These are phyloP conservation scores for Solen grandis DNA, from an alignment of 1,140 invertebrate species.

Conservation along the genomic window DNA sequence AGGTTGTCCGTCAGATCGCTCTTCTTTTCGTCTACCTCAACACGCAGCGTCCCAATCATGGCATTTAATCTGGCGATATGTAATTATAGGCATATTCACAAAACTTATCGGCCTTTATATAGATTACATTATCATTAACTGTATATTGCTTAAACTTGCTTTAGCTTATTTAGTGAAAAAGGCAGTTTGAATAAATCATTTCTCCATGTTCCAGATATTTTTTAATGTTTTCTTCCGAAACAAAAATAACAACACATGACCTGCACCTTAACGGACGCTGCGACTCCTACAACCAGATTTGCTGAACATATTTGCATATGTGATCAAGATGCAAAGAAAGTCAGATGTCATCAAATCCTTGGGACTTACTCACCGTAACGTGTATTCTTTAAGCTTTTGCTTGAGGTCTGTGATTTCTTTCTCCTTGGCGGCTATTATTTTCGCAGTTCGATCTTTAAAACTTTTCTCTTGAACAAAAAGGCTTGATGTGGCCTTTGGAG, in stretches of 20 bases:
- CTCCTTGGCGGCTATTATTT: conserved; percentile 48
- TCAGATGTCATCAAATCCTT: too few relatives aligned
- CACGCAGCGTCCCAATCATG: conserved; percentile 30
- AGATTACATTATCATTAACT: background rate
- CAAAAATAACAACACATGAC: too few relatives aligned
- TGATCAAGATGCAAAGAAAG: too few relatives aligned
- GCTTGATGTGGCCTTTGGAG: conserved; percentile 38
- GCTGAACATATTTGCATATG: too few relatives aligned
- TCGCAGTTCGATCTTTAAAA: conserved; percentile 45
- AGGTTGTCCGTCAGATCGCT: conserved; percentile 42
- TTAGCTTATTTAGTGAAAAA: background rate
- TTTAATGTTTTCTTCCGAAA: too few relatives aligned
- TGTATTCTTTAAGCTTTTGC: conserved; percentile 37
- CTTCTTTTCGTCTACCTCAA: conserved; percentile 19
- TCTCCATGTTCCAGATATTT: too few relatives aligned
- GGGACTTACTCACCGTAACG: conserved; percentile 2
- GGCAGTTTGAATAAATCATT: too few relatives aligned
- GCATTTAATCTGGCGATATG: conserved; percentile 18
- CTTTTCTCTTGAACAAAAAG: conserved; percentile 49
- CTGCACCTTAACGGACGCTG: too few relatives aligned
- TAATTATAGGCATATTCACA: background rate
- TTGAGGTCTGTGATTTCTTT: conserved; percentile 31
- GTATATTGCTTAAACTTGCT: background rate
- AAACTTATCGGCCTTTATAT: background rate
- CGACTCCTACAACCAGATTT: too few relatives aligned